Base-by-base conservation (phyloP, 2,888 invertebrate species). In the Caenorhabditis sulstoni region DNA sequence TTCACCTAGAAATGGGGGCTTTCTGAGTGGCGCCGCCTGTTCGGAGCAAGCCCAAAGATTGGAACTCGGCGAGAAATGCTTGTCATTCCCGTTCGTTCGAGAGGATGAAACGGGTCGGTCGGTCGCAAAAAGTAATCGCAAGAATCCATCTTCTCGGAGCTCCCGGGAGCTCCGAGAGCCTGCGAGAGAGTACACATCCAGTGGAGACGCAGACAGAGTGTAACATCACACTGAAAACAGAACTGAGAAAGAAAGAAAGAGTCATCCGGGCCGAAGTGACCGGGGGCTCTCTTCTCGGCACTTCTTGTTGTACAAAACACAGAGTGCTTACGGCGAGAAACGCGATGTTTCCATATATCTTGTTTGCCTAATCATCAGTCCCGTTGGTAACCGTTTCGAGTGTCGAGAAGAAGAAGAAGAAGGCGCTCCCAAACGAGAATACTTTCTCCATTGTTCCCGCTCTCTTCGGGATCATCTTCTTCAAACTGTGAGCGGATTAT, bases 141-240 rank as follows among this genome's bases (percentile, higher is more conserved):
- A 20, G 20, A 7, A 29, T 39, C 37, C 67, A 20, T 9, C 3
- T 58, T 35, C 59, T 59, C 53, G 7, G 20, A 55, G 58, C 37
- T 68, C 70, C 61, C 50, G 47, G 65, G 16, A n/a, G 14, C 23
- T 41, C 37, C 59, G 50, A 47, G 39, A 18, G 29, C 2, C 20
- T 9, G 14, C 20, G 64, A 58, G 50, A 49, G 55, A 61, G 37
- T n/a, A 20, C 41, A 7, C 11, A 8, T 52, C 52, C 12, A 45
- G 52, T 37, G 41, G 68, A 68, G 50, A 68, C 68, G 52, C 68
- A 68, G 52, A 39, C 23, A 44, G 53, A 5, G 70, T 68, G 70
- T 70, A 70, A 70, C 70, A 70, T 70, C 70, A 70, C 70, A 70
- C 70, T 70, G 70, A 70, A 70, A 70, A 70, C 70, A 62, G 44